Evolutionary conservation across 2,797 vertebrate species (phyloP).

Genomic region (Phaenicophaeus curvirostris): DNA sequence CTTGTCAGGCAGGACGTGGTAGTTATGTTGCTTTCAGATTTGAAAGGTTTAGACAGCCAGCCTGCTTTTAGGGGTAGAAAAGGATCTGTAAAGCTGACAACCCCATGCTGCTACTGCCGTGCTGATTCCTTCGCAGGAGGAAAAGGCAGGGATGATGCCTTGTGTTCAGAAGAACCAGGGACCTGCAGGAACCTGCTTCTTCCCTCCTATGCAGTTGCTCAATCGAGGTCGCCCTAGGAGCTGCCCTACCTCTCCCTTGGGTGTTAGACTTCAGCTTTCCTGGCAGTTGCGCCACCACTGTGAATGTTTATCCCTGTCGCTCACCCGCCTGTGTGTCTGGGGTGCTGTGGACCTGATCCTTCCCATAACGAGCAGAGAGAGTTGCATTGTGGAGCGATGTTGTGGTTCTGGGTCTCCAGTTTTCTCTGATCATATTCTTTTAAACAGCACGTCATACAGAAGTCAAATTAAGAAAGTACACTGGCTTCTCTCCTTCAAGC

Average conservation of each 20-base stretch:
- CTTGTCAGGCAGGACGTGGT: background rate
- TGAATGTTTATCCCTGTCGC: background rate
- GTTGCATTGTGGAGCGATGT: accelerated
- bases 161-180: too few species aligned
- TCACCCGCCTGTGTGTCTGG: background rate
- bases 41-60: background rate
- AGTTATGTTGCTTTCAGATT: background rate
- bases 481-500: too few species aligned
- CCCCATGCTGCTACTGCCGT: too few species aligned
- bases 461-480: too few species aligned
- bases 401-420: too few species aligned
- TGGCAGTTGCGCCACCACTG: background rate
- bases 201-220: background rate
- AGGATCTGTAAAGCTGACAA: background rate
- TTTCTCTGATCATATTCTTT: too few species aligned
- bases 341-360: background rate
- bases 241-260: background rate
- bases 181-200: background rate
- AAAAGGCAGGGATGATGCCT: too few species aligned
- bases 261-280: background rate
- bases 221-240: accelerated
- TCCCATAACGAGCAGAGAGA: background rate
- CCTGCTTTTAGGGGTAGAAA: background rate
- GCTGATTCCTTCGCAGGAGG: too few species aligned
- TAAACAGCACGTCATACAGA: too few species aligned